A percentile compares a stretch with the other conserved stretches of the same genome.
Conservation (phyloP, 1,140 invertebrate genomes). For the Uloborus diversus region DNA sequence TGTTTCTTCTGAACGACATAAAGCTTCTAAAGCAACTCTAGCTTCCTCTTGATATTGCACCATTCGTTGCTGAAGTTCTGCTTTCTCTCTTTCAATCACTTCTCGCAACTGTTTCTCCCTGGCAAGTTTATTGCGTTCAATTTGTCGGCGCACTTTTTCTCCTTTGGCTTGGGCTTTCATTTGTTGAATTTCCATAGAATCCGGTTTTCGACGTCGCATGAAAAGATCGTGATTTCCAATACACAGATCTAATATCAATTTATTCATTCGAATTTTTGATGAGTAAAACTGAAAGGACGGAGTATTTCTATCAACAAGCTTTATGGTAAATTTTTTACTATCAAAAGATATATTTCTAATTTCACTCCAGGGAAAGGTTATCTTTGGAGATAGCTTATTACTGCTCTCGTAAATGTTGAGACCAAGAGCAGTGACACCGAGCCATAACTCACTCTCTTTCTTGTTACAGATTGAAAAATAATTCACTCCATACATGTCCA, state of each 20-base stretch:
- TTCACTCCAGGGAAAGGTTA: slow-evolving; percentile 96
- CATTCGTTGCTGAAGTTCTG: slow-evolving; percentile 86
- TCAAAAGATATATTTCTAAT: slow-evolving; percentile 98
- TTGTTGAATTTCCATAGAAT: slow-evolving; percentile 96
- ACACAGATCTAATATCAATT: slow-evolving; percentile 84
- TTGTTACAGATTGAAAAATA: slow-evolving; percentile 98
- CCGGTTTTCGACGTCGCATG: slow-evolving; percentile 89
- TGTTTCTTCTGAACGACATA: slow-evolving; percentile 92
- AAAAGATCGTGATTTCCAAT: slow-evolving; percentile 97
- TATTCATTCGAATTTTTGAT: slow-evolving; percentile 71
- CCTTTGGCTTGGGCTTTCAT: slow-evolving; percentile 98
- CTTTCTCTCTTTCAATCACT: slow-evolving; percentile 87
- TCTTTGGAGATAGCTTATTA: slow-evolving; percentile 81
- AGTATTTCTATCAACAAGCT: slow-evolving; percentile 89
- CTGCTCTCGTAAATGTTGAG: slow-evolving; percentile 96
- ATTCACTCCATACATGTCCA: slow-evolving; percentile 99
- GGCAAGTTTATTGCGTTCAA: slow-evolving; percentile 86
- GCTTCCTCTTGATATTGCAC: slow-evolving; percentile 76
- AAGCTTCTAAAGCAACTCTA: slow-evolving; percentile 73
- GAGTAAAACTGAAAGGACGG: slow-evolving; percentile 95
- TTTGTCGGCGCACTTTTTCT: slow-evolving; percentile 76
- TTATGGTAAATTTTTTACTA: slow-evolving; percentile 95
- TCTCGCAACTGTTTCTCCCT: slow-evolving; percentile 92
- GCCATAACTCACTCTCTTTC: slow-evolving; percentile 93
- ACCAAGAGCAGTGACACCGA: slow-evolving; percentile 96